Conservation (phyloP, 1,140 invertebrate species). For the Ladona fulva region DNA sequence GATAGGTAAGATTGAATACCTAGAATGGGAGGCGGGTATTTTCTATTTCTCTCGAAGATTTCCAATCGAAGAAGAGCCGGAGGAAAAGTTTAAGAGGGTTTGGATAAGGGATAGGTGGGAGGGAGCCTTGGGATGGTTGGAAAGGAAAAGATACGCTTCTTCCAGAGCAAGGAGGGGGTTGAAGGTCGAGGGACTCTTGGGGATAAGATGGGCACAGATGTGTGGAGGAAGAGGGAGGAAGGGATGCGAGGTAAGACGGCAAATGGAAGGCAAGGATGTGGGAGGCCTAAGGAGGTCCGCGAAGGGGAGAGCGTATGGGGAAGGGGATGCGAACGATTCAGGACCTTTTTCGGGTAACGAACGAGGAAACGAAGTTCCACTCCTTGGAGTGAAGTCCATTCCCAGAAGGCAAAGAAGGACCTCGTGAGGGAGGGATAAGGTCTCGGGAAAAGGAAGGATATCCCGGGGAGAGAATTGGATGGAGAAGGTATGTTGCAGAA, state of each 20-base stretch:
- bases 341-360: neutral
- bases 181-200: neutral
- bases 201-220: neutral
- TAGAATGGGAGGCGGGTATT: too few species aligned
- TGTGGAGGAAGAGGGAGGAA: neutral
- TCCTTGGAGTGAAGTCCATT: neutral
- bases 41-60: too few species aligned
- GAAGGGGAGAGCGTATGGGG: neutral
- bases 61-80: too few species aligned
- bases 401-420: neutral
- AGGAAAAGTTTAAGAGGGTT: too few species aligned
- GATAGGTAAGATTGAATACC: too few species aligned
- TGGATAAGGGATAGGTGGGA: neutral
- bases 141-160: neutral
- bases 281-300: neutral
- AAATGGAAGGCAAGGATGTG: neutral
- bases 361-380: constrained; percentile 3
- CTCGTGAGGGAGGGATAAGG: neutral
- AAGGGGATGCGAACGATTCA: too few species aligned
- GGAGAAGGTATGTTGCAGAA: neutral
- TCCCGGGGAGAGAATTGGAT: neutral
- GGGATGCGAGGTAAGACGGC: neutral
- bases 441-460: neutral
- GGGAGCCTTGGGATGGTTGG: neutral
- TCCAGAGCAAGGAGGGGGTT: neutral